Evolutionary conservation across 2,797 vertebrate species (phyloP), one percentile per base, ranked within the genome.

Genomic region (Serranus cabrilla): DNA sequence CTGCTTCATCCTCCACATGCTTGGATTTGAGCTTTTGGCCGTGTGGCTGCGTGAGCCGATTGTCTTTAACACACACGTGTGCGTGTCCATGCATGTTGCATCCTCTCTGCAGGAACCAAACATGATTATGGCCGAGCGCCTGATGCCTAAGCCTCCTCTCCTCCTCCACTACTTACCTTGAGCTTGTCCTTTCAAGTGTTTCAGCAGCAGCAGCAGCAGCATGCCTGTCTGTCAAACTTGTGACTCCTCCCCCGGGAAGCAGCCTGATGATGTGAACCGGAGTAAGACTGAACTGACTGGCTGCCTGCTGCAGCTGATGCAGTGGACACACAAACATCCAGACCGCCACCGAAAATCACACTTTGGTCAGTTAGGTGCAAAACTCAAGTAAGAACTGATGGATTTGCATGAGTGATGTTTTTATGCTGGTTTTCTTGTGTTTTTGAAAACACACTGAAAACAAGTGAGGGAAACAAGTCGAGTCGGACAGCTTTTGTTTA

Each of bases 141-240:
- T 74, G n/a, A 65, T 69, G 72, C 75, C 56, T 74, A 66, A 85
- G 82, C 84, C 63, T 80, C 59, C 52, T 67, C 70, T 34, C 42
- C 62, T 73, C 67, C 71, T 76, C 54, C 27, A 46, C 67, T 57
- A 40, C 81, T 84, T 89, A 86, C 86, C 83, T 87, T 87, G 58
- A 89, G 81, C 82, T 81, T 55, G 80, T 87, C 89, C 88, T 88
- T 64, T 84, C 71, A 12, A 78, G 84, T 77, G 73, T 78, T 83
- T 73, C 74, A 77, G 78, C 71, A 77, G 78, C 71, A 43, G 60
- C 74, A 77, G 78, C 71, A 77, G 78, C 71, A 43, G 60, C 78
- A 52, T 2, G 61, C 54, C 78, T 84, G 87, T 62, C 85, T 40
- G 81, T 90, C 87, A 90, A 80, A 86, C 73, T 17, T 59, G 40